phyloP scores from a whole-genome alignment of 2,113 vertebrate genomes.

The Polyodon spathula region DNA sequence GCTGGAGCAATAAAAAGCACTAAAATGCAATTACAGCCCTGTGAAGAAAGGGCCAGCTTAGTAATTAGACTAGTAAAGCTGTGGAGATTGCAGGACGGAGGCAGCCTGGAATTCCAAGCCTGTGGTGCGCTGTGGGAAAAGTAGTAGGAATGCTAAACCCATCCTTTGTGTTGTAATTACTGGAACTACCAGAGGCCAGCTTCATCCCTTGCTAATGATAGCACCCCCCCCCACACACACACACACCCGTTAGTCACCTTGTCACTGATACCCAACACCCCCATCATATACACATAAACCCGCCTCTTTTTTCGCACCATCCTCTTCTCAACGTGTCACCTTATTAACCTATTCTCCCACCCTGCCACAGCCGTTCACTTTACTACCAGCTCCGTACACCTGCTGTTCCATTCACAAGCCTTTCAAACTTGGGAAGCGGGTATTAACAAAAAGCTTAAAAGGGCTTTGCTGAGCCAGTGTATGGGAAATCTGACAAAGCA shows the following conservation, averaged over 20 bases:
- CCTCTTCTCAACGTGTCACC: constrained; percentile 12
- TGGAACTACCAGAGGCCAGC: constrained; percentile 51
- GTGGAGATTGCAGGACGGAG: constrained; percentile 63
- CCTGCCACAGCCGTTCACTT: constrained; percentile 40
- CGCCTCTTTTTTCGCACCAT: background rate
- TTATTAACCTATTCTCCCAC: constrained; percentile 32
- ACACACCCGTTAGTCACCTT: constrained; percentile 45
- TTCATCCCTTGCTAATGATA: constrained; percentile 59
- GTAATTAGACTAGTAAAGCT: constrained; percentile 65
- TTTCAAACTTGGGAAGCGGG: background rate
- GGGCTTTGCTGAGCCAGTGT: background rate
- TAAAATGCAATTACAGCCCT: constrained; percentile 64
- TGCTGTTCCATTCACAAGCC: constrained; percentile 21
- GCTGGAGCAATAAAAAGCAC: constrained; percentile 60
- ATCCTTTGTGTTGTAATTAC: constrained; percentile 54
- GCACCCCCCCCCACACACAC: constrained; percentile 47
- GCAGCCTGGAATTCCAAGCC: constrained; percentile 60
- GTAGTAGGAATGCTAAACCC: constrained; percentile 50
- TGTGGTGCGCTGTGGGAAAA: constrained; percentile 62
- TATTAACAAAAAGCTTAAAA: background rate
- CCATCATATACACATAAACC: background rate
- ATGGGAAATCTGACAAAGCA: background rate
- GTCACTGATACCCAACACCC: constrained; percentile 44
- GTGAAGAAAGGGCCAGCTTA: constrained; percentile 60
- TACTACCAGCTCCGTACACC: constrained; percentile 25